These are phyloP conservation scores for Tinamus major DNA, from an alignment of 2,797 vertebrate species.

Conservation along the genomic window DNA sequence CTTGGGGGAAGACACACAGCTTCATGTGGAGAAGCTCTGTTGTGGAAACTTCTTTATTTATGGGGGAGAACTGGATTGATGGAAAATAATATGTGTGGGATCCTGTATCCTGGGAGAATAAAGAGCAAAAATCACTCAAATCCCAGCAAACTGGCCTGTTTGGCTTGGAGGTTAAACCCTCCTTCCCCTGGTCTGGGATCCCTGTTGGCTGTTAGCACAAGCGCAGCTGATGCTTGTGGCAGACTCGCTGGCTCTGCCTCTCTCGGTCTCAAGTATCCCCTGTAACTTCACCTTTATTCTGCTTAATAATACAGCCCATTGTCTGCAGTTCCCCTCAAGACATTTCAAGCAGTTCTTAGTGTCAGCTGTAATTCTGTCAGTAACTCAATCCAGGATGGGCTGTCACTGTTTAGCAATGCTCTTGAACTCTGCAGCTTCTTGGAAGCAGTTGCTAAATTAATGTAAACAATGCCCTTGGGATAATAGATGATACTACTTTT, in stretches of 20 bases:
- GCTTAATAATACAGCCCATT: conserved; percentile 87
- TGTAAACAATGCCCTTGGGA: conserved; percentile 82
- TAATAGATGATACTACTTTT: conserved; percentile 46
- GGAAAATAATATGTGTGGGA: neutral
- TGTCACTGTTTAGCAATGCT: conserved; percentile 77
- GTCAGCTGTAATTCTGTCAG: conserved; percentile 92
- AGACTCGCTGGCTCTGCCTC: conserved; percentile 81
- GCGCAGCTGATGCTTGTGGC: conserved; percentile 15
- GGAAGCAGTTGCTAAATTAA: conserved; percentile 81
- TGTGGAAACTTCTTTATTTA: neutral
- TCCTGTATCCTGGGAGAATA: neutral
- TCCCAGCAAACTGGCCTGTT: neutral
- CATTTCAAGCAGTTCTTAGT: conserved; percentile 91
- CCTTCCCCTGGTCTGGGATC: neutral
- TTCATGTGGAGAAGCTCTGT: neutral
- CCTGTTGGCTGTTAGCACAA: neutral
- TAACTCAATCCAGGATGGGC: conserved; percentile 85
- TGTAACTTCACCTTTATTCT: conserved; percentile 87
- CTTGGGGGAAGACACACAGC: neutral
- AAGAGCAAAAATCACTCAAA: neutral
- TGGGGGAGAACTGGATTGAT: neutral
- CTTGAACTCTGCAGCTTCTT: conserved; percentile 79
- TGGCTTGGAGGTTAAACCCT: neutral
- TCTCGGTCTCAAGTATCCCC: conserved; percentile 83
- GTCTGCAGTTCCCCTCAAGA: conserved; percentile 86